Evolutionary conservation across 2,888 invertebrate species (phyloP), one percentile per base, ranked within the genome.

Genomic region (Drosophila parthenogenetica): DNA sequence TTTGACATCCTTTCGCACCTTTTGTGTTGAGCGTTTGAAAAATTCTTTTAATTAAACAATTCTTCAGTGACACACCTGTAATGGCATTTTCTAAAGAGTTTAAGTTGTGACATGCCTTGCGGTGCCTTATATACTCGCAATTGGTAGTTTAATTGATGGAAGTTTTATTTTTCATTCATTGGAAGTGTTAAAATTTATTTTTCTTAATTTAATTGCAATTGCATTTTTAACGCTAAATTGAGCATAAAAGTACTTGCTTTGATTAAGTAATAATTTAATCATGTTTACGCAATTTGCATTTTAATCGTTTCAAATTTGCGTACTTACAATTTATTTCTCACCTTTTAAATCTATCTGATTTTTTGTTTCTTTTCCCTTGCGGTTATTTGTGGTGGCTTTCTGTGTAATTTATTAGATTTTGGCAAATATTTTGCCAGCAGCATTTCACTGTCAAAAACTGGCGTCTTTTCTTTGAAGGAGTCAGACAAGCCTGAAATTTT

Each of bases 381-480:
- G 4, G 22, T 51, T 37, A 62, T 51, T 55, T 62, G 40, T 46
- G 46, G 46, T 46, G 25, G 40, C 43, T 69, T 69, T 76, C 74
- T 69, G 68, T 85, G 75, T 73, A 85, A 85, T 82, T 85, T 82
- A 85, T 82, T 80, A 76, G 68, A 76, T 78, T 82, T 80, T 75
- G 73, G 68, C 73, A 82, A 85, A 82, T 72, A 82, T 82, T 82
- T 80, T 80, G 73, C 67, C 69, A 82, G 65, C 66, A 73, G 81
- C 78, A 68, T 71, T 82, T 80, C 66, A 69, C 77, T 85, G 81
- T 78, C 81, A 69, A 66, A 77, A 66, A 66, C 64, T 77, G 83
- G 70, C 78, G 72, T 74, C 78, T 61, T 54, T 40, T 8, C 22
- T 57, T 43, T 10, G 42, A 10, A 25, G 13, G 48, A 51, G 29